Evolutionary conservation across 2,888 invertebrate species (phyloP).

Genomic region (Amphipoea lucens): DNA sequence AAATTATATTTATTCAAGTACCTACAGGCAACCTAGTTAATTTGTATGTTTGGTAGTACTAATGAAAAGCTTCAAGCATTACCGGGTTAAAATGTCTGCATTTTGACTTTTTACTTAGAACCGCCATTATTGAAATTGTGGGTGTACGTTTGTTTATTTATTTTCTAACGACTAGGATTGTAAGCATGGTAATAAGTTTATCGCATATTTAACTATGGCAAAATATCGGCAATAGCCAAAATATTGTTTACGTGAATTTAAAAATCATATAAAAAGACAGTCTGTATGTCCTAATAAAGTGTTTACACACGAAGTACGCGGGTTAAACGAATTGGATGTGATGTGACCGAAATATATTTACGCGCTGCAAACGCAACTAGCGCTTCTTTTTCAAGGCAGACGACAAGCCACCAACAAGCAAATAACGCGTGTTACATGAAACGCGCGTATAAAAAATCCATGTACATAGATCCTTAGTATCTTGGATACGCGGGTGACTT

Average conservation of each 20-base stretch:
- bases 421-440: neutral
- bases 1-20: slow-evolving; percentile 55
- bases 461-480: neutral
- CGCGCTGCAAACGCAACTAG: neutral
- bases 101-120: slow-evolving; percentile 18
- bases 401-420: neutral
- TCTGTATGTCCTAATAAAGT: neutral
- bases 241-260: neutral
- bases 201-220: neutral
- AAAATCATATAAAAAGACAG: neutral
- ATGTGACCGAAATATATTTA: neutral
- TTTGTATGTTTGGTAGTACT: slow-evolving; percentile 16
- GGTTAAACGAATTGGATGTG: no score
- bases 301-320: neutral
- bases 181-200: neutral
- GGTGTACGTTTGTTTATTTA: neutral
- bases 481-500: neutral
- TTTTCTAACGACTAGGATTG: neutral
- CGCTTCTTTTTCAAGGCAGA: neutral
- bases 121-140: slow-evolving; percentile 3
- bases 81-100: neutral
- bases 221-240: neutral
- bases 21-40: slow-evolving; percentile 3
- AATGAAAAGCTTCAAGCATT: slow-evolving; percentile 31
- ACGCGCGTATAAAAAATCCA: neutral